Evolutionary conservation across 2,888 invertebrate species (phyloP).

Genomic region (Drosophila anomalata): DNA sequence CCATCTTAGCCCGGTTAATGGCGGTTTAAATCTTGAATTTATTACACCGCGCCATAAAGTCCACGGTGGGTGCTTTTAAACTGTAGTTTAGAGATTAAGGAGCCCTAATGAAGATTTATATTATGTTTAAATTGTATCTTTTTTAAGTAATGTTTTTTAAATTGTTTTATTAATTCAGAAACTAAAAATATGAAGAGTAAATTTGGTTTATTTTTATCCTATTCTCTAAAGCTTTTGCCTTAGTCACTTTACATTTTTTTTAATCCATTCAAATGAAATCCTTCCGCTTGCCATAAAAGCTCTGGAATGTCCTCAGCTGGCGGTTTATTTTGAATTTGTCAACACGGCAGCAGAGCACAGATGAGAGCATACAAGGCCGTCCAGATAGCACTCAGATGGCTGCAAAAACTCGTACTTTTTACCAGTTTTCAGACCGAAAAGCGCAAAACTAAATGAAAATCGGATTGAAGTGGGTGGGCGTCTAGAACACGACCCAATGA

Average conservation of each 20-base stretch:
- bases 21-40: constrained; percentile 3
- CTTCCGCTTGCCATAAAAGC: constrained; percentile 13
- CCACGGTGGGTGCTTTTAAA: background rate
- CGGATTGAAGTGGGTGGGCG: constrained; percentile 5
- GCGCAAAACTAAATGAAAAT: constrained; percentile 24
- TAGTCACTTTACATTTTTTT: no score
- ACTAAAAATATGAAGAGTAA: no score
- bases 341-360: constrained; percentile 30
- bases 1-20: background rate
- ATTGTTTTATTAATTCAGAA: no score
- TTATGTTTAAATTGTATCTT: background rate
- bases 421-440: constrained; percentile 38
- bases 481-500: constrained; percentile 62
- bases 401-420: constrained; percentile 33
- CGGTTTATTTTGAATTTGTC: constrained; percentile 49
- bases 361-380: constrained; percentile 25
- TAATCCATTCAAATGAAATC: background rate
- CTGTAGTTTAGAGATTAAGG: background rate
- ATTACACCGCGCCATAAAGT: background rate
- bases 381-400: constrained; percentile 46
- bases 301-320: constrained; percentile 1
- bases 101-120: background rate
- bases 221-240: no score
- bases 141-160: background rate
- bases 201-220: no score